Evolutionary conservation across 2,888 invertebrate species (phyloP).

Genomic region (Agelastica alni): DNA sequence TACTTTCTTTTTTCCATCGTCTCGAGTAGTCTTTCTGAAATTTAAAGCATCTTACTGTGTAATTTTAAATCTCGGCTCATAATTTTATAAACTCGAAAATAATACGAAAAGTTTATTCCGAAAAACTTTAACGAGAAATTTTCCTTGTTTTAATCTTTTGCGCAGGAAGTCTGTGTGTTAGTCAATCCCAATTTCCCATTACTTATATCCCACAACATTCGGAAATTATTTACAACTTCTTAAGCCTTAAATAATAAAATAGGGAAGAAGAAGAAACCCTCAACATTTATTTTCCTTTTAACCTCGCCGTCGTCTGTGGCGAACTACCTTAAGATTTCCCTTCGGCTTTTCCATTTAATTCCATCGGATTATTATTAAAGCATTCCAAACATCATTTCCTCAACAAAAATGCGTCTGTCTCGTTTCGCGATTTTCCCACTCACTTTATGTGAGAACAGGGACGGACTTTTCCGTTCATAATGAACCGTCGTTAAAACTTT

Average conservation of each 20-base stretch:
- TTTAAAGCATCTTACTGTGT: too few relatives aligned
- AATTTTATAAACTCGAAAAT: too few relatives aligned
- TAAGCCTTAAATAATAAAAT: conserved; percentile 15
- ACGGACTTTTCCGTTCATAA: neutral
- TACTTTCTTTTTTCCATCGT: too few relatives aligned
- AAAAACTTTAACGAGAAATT: too few relatives aligned
- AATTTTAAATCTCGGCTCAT: too few relatives aligned
- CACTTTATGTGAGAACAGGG: neutral
- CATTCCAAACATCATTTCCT: conserved; percentile 20
- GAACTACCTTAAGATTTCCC: conserved; percentile 15
- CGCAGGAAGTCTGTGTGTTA: neutral
- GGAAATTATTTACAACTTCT: conserved; percentile 6
- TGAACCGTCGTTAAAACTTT: too few relatives aligned
- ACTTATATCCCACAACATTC: conserved; percentile 3
- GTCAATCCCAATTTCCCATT: neutral
- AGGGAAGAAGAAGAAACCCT: conserved; percentile 15
- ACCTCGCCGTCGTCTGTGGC: neutral
- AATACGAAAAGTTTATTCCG: too few relatives aligned
- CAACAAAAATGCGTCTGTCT: conserved; percentile 12
- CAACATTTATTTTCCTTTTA: conserved; percentile 15
- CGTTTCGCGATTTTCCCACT: neutral
- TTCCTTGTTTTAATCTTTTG: too few relatives aligned
- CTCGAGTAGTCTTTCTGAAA: too few relatives aligned
- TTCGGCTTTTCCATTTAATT: conserved; percentile 18
- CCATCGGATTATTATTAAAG: conserved; percentile 20